Percentiles rank a stretch among this genome's conserved stretches.
phyloP scores from a whole-genome alignment of 2,797 vertebrate genomes.

The Enteromius unitaeniatus region DNA sequence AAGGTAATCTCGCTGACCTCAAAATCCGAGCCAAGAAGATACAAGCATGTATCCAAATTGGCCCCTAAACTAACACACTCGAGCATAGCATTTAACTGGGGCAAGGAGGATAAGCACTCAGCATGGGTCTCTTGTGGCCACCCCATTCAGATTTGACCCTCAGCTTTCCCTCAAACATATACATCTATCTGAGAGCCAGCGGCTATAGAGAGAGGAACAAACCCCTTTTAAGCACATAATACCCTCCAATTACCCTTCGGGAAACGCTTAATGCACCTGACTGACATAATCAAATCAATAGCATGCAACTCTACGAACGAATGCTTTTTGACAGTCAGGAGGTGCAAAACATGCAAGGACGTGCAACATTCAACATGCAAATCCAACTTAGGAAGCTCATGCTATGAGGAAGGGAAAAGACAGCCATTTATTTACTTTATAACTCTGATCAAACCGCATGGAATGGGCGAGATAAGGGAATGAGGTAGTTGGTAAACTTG shows the following conservation, averaged over 20 bases:
- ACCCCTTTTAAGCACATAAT: slow-evolving; percentile 59
- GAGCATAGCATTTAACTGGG: slow-evolving; percentile 34
- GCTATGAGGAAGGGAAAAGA: slow-evolving; percentile 45
- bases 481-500: slow-evolving; percentile 32
- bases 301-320: slow-evolving; percentile 15
- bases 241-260: slow-evolving; percentile 56
- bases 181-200: slow-evolving; percentile 36
- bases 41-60: slow-evolving; percentile 29
- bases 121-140: slow-evolving; percentile 47
- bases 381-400: slow-evolving; percentile 57
- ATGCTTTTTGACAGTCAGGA: slow-evolving; percentile 47
- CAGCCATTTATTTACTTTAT: slow-evolving; percentile 20
- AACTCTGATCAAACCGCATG: slow-evolving; percentile 34
- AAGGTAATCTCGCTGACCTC: slow-evolving; percentile 31
- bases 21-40: slow-evolving; percentile 31
- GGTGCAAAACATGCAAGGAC: no score
- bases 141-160: slow-evolving; percentile 31
- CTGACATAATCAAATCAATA: slow-evolving; percentile 58
- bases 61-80: slow-evolving; percentile 23
- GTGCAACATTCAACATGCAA: no score
- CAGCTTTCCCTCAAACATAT: slow-evolving; percentile 33
- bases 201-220: slow-evolving; percentile 40
- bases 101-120: slow-evolving; percentile 38
- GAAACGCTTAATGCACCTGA: slow-evolving; percentile 50
- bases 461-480: slow-evolving; percentile 34